Conservation (phyloP, 2,888 invertebrate species). For the Leptinotarsa juncta region DNA sequence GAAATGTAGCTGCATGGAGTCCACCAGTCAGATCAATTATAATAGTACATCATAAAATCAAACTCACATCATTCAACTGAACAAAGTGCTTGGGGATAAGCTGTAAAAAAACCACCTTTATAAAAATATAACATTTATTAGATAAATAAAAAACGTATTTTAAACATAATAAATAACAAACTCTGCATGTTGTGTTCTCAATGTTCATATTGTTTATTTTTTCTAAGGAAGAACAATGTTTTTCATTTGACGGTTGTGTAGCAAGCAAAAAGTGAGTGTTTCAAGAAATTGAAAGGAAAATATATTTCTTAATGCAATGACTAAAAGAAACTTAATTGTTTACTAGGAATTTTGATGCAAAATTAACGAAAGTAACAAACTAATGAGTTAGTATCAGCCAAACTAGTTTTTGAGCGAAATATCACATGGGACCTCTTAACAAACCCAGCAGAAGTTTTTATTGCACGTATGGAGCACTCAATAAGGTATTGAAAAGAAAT, state of each 20-base stretch:
- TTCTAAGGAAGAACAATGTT: slow-evolving; percentile 62
- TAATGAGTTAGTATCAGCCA: slow-evolving; percentile 54
- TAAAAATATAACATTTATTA: slow-evolving; percentile 48
- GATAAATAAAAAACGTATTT: slow-evolving; percentile 46
- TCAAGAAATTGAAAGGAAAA: slow-evolving; percentile 36
- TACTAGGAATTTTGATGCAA: slow-evolving; percentile 40
- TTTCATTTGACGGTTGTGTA: slow-evolving; percentile 43
- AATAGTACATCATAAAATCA: no score
- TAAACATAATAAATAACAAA: slow-evolving; percentile 46
- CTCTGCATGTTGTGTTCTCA: slow-evolving; percentile 58
- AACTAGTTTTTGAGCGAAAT: slow-evolving; percentile 60
- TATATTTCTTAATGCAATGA: slow-evolving; percentile 34
- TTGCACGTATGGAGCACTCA: neutral
- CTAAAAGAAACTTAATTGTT: slow-evolving; percentile 32
- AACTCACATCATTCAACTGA: no score
- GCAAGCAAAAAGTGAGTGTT: slow-evolving; percentile 52
- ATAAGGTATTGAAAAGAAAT: neutral
- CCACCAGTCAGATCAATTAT: no score
- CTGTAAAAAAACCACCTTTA: slow-evolving; percentile 34
- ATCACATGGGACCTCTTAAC: slow-evolving; percentile 61
- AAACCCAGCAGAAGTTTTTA: slow-evolving; percentile 45
- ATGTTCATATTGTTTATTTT: slow-evolving; percentile 30
- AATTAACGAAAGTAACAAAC: slow-evolving; percentile 39
- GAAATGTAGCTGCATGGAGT: no score
- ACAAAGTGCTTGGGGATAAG: neutral